Conservation (phyloP, 2,113 vertebrate genomes). For the Siphamia tubifer region DNA sequence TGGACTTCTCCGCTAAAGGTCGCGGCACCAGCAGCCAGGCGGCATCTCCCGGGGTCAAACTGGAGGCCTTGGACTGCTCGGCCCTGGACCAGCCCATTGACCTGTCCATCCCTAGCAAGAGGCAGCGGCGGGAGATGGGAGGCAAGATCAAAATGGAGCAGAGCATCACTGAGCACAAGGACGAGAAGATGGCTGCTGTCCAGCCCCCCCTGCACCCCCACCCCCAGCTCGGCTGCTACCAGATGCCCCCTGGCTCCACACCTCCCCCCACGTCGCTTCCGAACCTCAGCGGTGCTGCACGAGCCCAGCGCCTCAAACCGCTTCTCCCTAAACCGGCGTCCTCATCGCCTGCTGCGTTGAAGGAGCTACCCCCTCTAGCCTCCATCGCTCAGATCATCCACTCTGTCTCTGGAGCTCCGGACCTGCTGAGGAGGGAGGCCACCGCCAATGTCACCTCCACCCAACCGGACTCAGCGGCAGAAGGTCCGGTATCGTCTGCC, state of each 20-base stretch:
- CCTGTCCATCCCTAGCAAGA: constrained; percentile 89
- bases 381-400: constrained; percentile 99
- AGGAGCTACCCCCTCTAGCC: constrained; percentile 91
- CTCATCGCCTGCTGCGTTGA: constrained; percentile 60
- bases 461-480: neutral
- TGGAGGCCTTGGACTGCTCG: constrained; percentile 83
- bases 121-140: constrained; percentile 45
- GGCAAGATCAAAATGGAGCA: constrained; percentile 77
- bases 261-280: constrained; percentile 64
- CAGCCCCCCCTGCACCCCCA: constrained; percentile 53
- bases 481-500: neutral
- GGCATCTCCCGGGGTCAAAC: constrained; percentile 81
- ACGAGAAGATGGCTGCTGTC: constrained; percentile 39
- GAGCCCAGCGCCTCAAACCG: constrained; percentile 88
- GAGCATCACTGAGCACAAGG: constrained; percentile 53
- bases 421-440: constrained; percentile 86
- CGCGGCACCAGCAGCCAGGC: constrained; percentile 54
- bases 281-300: constrained; percentile 62
- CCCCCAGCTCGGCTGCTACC: constrained; percentile 79
- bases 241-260: constrained; percentile 81
- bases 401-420: constrained; percentile 90
- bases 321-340: constrained; percentile 91
- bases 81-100: constrained; percentile 90
- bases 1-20: constrained; percentile 92
- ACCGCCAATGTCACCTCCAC: neutral